Conservation (phyloP, 2,797 vertebrate genomes). For the Xenentodon cancila region DNA sequence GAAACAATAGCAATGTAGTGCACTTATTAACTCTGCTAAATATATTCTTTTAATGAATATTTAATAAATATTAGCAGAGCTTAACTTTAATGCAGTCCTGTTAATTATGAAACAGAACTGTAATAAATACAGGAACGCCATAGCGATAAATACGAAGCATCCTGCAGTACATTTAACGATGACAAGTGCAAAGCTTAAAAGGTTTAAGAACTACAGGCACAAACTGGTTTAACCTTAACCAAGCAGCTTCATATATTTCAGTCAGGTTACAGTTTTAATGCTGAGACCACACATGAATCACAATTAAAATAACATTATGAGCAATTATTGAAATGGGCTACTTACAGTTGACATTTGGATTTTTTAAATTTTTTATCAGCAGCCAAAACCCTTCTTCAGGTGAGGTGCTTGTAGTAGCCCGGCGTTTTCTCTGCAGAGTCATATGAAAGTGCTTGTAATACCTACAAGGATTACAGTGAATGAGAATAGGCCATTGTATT, state of each 20-base stretch:
- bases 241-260: conserved; percentile 6
- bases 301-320: conserved; percentile 11
- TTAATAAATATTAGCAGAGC: conserved; percentile 7
- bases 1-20: not conserved
- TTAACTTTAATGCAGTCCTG: conserved; percentile 3
- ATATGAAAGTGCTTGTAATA: conserved; percentile 93
- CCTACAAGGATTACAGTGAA: conserved; percentile 87
- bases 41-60: conserved; percentile 14
- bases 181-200: not conserved
- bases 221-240: conserved; percentile 1
- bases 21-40: conserved; percentile 6
- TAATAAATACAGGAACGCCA: conserved; percentile 17
- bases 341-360: conserved; percentile 80
- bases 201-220: not conserved
- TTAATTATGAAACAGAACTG: conserved; percentile 5
- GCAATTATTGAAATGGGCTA: conserved; percentile 40
- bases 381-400: conserved; percentile 55
- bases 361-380: conserved; percentile 41
- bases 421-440: conserved; percentile 80
- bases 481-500: conserved; percentile 84
- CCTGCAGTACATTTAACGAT: not conserved
- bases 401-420: conserved; percentile 54
- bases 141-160: conserved; percentile 10
- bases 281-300: conserved; percentile 6
- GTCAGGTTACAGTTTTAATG: conserved; percentile 1